Base-by-base conservation (phyloP, 2,888 invertebrate species). In the Ectemnius lituratus region DNA sequence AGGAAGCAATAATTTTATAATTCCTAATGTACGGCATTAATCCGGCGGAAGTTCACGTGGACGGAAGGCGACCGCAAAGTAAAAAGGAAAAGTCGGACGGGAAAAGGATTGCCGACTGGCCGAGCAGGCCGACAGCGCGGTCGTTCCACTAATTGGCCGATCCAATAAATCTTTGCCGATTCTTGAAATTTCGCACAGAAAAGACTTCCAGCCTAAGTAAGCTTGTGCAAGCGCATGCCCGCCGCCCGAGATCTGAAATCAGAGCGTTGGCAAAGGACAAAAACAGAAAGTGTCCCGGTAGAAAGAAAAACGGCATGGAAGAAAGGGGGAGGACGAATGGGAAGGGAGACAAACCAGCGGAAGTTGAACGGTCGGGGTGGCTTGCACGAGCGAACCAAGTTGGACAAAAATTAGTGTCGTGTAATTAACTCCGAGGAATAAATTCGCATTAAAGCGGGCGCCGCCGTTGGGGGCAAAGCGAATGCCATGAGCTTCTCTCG, bases 321-420 rank as follows among this genome's bases (percentile, higher is more conserved):
- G 16, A 52, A 16, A 16, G 14, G 16, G 4, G 6, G 52, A 62
- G 58, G 63, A 62, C 68, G 74, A 67, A 60, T 76, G 75, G 62
- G 60, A 73, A 63, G 64, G 68, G 69, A 63, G 62, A 73, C 69
- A 76, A 76, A 75, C 70, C 71, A 56, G 66, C 69, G 69, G 73
- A 82, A 83, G 80, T 78, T 78, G 74, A 74, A 76, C 60, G 75
- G 70, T 73, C 70, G 60, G 68, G 27, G 60, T 52, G 63, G 61
- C 65, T 80, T 82, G 65, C 68, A 71, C 74, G 67, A 78, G 76
- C 73, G 83, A 77, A 82, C 80, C 78, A 86, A 89, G 87, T 89
- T 87, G 85, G 86, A 76, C 82, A 86, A 85, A 87, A 89, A 89
- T 89, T 89, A 88, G 87, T 87, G 89, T 89, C 89, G 88, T 87